Percentiles rank a stretch among this genome's conserved stretches.
phyloP scores from a whole-genome alignment of 37 sponge, comb jelly and placozoan species.

The Beroe forskalii region DNA sequence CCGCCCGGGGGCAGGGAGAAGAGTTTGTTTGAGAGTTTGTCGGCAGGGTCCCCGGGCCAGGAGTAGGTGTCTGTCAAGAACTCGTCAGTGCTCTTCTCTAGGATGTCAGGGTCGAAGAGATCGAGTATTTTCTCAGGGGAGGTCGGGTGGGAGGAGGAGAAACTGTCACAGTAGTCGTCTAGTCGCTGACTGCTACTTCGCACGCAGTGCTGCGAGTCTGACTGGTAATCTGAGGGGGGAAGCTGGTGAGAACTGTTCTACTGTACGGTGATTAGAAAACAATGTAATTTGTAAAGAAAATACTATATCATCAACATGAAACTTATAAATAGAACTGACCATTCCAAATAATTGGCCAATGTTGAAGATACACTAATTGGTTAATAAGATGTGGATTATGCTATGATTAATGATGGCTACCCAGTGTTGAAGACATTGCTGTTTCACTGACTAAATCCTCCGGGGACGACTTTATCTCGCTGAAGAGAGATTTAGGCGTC shows the following conservation, averaged over 20 bases:
- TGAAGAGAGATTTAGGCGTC: no score
- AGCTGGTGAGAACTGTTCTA: no score
- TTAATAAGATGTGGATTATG: no score
- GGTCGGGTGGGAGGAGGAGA: slow-evolving; percentile 21
- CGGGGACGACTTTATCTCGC: background rate
- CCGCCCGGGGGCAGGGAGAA: background rate
- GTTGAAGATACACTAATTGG: no score
- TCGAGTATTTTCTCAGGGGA: slow-evolving; percentile 43
- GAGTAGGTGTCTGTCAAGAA: slow-evolving; percentile 15
- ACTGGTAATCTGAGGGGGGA: slow-evolving; percentile 17
- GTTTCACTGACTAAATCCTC: background rate
- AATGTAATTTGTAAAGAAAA: no score
- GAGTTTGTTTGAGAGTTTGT: slow-evolving; percentile 27
- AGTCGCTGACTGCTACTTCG: background rate
- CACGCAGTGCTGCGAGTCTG: background rate
- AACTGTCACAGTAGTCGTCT: slow-evolving; percentile 47
- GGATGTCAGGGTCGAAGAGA: slow-evolving; percentile 47
- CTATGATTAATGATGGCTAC: no score
- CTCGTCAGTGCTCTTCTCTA: slow-evolving; percentile 7
- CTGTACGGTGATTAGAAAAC: no score
- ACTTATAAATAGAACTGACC: no score
- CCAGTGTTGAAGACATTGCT: background rate
- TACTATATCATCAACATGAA: no score
- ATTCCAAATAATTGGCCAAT: no score
- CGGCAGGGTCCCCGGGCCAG: slow-evolving; percentile 1